Evolutionary conservation across 2,113 vertebrate species (phyloP).

Genomic region (Pygathrix nemaeus): DNA sequence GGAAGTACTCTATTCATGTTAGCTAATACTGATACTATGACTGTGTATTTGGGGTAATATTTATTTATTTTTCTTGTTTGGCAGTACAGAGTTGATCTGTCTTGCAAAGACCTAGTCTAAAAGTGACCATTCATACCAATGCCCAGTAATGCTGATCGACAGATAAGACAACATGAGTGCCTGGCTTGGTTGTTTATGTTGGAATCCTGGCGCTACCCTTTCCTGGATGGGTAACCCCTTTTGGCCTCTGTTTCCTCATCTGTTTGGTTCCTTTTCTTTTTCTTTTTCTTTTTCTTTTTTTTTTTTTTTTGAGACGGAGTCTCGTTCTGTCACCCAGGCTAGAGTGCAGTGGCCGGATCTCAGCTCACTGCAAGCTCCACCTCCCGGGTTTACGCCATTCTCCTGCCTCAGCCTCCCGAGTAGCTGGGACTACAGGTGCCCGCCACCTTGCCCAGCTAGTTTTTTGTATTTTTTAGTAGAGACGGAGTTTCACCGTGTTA

Average conservation of each 20-base stretch:
- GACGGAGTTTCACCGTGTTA: too few species aligned
- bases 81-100: neutral
- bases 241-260: neutral
- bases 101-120: neutral
- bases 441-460: too few species aligned
- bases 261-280: neutral
- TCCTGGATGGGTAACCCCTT: neutral
- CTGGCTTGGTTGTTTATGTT: neutral
- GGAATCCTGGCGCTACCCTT: neutral
- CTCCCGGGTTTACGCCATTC: too few species aligned
- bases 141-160: neutral
- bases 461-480: too few species aligned
- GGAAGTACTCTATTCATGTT: neutral
- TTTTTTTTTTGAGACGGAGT: too few species aligned
- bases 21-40: neutral
- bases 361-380: too few species aligned
- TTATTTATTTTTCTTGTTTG: slow-evolving; percentile 34
- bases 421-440: too few species aligned
- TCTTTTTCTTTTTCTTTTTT: too few species aligned
- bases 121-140: neutral
- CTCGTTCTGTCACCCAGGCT: too few species aligned
- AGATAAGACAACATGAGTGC: neutral
- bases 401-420: too few species aligned
- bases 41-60: neutral
- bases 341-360: too few species aligned